Base-by-base conservation (phyloP, 2,797 vertebrate species). In the Onychomys leucogaster region DNA sequence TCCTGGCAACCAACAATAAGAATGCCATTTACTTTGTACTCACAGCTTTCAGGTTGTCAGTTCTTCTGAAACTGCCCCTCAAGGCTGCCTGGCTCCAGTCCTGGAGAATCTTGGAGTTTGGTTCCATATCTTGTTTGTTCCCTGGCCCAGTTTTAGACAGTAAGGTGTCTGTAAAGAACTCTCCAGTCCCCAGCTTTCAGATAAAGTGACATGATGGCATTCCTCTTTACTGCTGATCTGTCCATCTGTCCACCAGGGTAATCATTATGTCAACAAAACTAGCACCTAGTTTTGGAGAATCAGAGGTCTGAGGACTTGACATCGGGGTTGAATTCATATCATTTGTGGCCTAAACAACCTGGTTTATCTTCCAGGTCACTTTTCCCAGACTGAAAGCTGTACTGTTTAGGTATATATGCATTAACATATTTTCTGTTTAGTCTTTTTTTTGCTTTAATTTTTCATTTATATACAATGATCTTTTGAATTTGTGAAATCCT, bases 321-420 rank as follows among this genome's bases (percentile, higher is more conserved):
- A 6, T 81, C 12, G 52, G 37, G 52, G 21, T 37, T 23, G 23
- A 81, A 27, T 6, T 80, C 49, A n/a, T 34, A 78, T 80, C 23
- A 57, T 21, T 59, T 57, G 59, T 59, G 6, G 12, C 4, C 12
- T 16, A 13, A 6, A 8, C 6, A 81, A 37, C 23, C n/a, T 59
- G 55, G n/a, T 27, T 16, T 59, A 16, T 59, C n/a, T 59, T 41
- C 13, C 6, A 0, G 23, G 6, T 1, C 0, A 27, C 6, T 34
- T 3, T 81, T 59, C 23, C 12, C 21, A 81, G 3, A 81, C 23
- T 37, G 12, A 55, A 81, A 81, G n/a, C 21, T 37, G 21, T 25
- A 34, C 9, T 78, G 32, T 32, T 34, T 4, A 78, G 46, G 77
- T 80, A 5, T 52, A 55, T n/a, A 9, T 55, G 2, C 6, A 11